Percentiles rank a stretch among this genome's conserved stretches.
These are phyloP conservation scores for Hirundo rustica DNA, from an alignment of 2,797 vertebrate species.

Conservation along the genomic window DNA sequence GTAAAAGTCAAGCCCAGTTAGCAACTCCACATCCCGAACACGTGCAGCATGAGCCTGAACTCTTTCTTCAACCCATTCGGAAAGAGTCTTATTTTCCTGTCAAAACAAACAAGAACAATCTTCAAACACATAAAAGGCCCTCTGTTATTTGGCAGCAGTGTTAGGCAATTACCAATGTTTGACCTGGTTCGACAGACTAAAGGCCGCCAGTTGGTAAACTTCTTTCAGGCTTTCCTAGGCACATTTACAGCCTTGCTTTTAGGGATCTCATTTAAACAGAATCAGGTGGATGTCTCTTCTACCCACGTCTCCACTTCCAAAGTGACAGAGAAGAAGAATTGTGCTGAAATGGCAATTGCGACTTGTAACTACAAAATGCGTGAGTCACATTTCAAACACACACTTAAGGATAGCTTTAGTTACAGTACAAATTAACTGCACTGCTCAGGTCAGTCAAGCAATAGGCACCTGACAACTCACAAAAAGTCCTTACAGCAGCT, in stretches of 20 bases:
- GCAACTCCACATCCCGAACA: conserved; percentile 89
- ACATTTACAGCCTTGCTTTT: not conserved
- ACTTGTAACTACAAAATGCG: not conserved
- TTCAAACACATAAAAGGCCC: not conserved
- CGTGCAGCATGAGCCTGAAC: conserved; percentile 83
- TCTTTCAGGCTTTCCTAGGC: not conserved
- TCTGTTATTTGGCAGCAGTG: not conserved
- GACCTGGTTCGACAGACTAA: not conserved
- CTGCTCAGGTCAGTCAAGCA: not conserved
- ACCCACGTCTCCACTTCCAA: not conserved
- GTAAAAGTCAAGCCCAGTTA: conserved; percentile 94
- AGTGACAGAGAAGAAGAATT: not conserved
- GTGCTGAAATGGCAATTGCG: not conserved
- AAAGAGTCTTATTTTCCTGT: conserved; percentile 71
- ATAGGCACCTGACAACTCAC: not conserved
- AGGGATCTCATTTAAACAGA: not conserved
- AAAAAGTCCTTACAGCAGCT: not conserved
- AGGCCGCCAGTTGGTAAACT: not conserved
- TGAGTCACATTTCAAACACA: not conserved
- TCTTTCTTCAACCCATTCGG: conserved; percentile 85
- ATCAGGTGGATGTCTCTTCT: not conserved
- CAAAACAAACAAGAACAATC: conserved; percentile 32
- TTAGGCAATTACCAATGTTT: not conserved
- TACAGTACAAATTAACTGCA: not conserved
- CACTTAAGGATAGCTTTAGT: not conserved